These are phyloP conservation scores for Xestia xanthographa DNA, from an alignment of 2,888 invertebrate species.

Conservation along the genomic window DNA sequence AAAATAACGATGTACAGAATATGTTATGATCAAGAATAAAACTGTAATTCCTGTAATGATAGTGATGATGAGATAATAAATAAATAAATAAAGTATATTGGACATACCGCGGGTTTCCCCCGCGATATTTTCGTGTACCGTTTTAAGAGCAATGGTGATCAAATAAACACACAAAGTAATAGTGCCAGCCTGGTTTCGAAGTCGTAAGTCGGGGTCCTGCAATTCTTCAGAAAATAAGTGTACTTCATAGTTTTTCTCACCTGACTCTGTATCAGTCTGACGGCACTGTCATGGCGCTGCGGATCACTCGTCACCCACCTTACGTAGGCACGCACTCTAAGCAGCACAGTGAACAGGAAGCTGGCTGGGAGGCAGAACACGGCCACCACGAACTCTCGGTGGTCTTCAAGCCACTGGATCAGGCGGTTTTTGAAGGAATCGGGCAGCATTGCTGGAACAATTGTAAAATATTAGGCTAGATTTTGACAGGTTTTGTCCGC, in stretches of 20 bases:
- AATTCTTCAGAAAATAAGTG: not conserved
- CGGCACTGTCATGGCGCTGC: conserved; percentile 83
- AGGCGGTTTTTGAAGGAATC: conserved; percentile 74
- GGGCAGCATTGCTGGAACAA: conserved; percentile 74
- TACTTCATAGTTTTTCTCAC: conserved; percentile 3
- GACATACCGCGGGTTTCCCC: no score
- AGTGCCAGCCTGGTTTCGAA: not conserved
- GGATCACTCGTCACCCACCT: conserved; percentile 82
- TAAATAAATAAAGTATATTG: no score
- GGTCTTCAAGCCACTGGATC: conserved; percentile 90
- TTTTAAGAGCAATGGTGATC: no score
- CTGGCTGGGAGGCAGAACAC: conserved; percentile 93
- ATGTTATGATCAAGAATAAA: no score
- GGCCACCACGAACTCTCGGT: conserved; percentile 91
- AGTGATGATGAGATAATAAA: no score
- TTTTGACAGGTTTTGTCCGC: not conserved
- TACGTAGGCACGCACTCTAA: conserved; percentile 81
- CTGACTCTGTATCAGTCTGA: conserved; percentile 85
- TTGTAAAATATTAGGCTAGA: not conserved
- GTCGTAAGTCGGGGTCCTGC: not conserved
- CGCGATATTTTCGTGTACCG: no score
- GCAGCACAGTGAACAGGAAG: conserved; percentile 89
- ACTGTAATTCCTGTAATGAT: no score
- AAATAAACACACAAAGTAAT: no score
- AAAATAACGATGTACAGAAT: no score